These are phyloP conservation scores for Monomorium pharaonis DNA, from an alignment of 1,140 invertebrate genomes.

Conservation along the genomic window DNA sequence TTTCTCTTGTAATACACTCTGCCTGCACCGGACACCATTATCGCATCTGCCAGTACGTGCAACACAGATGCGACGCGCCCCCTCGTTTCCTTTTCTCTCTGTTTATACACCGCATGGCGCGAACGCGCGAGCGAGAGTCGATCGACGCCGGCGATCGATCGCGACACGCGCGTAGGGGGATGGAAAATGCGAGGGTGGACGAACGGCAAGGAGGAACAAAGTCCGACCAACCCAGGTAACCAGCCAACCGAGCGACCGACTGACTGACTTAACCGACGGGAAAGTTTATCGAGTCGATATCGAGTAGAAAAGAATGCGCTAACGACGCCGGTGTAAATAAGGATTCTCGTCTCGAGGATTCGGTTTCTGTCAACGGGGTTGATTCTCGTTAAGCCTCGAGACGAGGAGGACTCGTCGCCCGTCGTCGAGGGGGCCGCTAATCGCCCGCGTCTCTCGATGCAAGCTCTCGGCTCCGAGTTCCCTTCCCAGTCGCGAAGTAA, in stretches of 20 bases:
- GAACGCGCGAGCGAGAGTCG: slow-evolving; percentile 50
- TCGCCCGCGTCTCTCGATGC: slow-evolving; percentile 20
- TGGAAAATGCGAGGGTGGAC: slow-evolving; percentile 25
- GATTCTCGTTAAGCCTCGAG: slow-evolving; percentile 32
- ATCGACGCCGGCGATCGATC: slow-evolving; percentile 64
- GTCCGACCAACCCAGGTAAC: neutral
- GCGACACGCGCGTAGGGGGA: slow-evolving; percentile 26
- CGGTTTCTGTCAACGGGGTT: slow-evolving; percentile 19
- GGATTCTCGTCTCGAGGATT: slow-evolving; percentile 32
- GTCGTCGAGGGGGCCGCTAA: slow-evolving; percentile 8
- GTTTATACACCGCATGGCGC: slow-evolving; percentile 63
- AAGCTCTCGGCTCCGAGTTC: neutral
- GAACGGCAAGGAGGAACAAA: neutral
- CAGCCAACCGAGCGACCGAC: slow-evolving; percentile 7
- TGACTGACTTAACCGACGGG: slow-evolving; percentile 13
- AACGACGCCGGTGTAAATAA: slow-evolving; percentile 45
- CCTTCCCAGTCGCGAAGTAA: neutral
- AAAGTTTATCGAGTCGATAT: slow-evolving; percentile 51
- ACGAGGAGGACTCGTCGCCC: slow-evolving; percentile 2
- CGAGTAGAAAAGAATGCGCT: slow-evolving; percentile 42
- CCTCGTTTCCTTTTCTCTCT: slow-evolving; percentile 67
- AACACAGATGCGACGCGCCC: slow-evolving; percentile 35
- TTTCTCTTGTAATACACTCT: slow-evolving; percentile 24
- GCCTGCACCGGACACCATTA: slow-evolving; percentile 31
- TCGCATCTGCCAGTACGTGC: neutral